Evolutionary conservation across 1,140 invertebrate genomes (phyloP).

Genomic region (Spodoptera litura): DNA sequence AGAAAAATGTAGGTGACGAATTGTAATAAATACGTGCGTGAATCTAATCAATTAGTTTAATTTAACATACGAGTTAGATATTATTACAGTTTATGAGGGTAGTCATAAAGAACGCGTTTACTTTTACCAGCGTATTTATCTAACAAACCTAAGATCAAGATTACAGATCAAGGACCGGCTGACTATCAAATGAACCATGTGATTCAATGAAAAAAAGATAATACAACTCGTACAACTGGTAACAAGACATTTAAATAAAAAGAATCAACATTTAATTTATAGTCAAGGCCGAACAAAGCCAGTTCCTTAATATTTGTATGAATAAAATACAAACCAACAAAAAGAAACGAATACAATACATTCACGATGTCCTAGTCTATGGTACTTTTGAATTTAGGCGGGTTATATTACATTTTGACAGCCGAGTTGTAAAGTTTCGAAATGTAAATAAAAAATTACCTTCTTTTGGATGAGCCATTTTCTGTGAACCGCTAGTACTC

Average conservation of each 20-base stretch:
- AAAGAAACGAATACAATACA: background rate
- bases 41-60: too few species aligned
- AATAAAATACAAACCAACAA: constrained; percentile 44
- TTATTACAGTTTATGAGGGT: too few species aligned
- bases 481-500: constrained; percentile 50
- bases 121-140: too few species aligned
- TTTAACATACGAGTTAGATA: too few species aligned
- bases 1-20: too few species aligned
- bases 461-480: constrained; percentile 77
- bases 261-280: constrained; percentile 42
- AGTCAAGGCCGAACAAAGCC: constrained; percentile 48
- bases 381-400: constrained; percentile 58
- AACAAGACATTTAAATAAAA: constrained; percentile 15
- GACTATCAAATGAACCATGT: constrained; percentile 11
- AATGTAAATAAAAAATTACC: constrained; percentile 65
- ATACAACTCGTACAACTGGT: constrained; percentile 13
- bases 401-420: constrained; percentile 50
- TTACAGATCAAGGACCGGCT: constrained; percentile 14
- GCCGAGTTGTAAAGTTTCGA: constrained; percentile 17
- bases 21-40: too few species aligned
- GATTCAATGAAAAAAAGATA: constrained; percentile 18
- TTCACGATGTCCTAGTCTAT: constrained; percentile 1
- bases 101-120: too few species aligned
- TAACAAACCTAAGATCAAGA: background rate
- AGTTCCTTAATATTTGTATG: background rate